These are phyloP conservation scores for Oreocharis arfaki DNA, from an alignment of 2,113 vertebrate species.

Conservation along the genomic window DNA sequence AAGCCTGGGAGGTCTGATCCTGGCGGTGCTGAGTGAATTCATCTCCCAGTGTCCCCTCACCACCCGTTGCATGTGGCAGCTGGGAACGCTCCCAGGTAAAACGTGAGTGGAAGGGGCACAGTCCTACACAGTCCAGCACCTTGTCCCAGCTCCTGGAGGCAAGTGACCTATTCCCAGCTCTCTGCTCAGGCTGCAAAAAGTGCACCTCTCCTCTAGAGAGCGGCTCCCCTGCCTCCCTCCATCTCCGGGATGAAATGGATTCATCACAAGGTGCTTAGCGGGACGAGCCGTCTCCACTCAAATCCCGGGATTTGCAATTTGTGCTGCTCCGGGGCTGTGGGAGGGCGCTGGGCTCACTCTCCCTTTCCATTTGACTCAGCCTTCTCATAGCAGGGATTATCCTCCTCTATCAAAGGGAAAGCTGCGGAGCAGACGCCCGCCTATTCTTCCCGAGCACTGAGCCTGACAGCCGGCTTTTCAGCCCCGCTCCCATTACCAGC, in stretches of 20 bases:
- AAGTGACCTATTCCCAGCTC: neutral
- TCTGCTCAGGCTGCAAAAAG: neutral
- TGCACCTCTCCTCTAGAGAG: neutral
- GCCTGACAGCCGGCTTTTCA: constrained; percentile 62
- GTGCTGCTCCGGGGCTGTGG: constrained; percentile 14
- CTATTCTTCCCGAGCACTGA: constrained; percentile 62
- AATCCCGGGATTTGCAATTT: constrained; percentile 39
- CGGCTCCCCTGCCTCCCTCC: neutral
- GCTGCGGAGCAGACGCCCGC: constrained; percentile 62
- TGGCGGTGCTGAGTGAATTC: neutral
- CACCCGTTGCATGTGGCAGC: neutral
- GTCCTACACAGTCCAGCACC: neutral
- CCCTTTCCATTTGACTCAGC: constrained; percentile 60
- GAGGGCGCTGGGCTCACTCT: constrained; percentile 48
- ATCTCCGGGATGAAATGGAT: constrained; percentile 14
- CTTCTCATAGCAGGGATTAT: constrained; percentile 67
- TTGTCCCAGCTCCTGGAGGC: neutral
- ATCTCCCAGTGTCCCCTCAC: neutral
- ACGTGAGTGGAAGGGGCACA: neutral
- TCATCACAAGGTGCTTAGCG: constrained; percentile 34
- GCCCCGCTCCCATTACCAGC: constrained; percentile 63
- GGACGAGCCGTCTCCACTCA: constrained; percentile 4
- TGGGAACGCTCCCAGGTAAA: neutral
- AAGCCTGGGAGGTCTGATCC: neutral
- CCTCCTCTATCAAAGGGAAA: constrained; percentile 63